These are phyloP conservation scores for Butastur rufipennis DNA, from an alignment of 2,113 vertebrate genomes.

Conservation along the genomic window DNA sequence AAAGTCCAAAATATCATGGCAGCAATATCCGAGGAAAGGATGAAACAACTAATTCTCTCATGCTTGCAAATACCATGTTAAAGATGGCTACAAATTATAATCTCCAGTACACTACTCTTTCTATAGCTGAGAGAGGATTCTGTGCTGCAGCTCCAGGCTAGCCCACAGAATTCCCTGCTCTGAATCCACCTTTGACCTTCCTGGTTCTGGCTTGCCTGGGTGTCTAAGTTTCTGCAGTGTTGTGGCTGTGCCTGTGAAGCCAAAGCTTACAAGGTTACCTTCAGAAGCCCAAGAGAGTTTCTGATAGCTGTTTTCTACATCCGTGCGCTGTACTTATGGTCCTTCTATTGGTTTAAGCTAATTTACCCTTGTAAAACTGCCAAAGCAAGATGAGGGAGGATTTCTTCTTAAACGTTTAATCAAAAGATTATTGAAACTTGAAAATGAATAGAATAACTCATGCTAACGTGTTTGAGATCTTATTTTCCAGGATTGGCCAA, in stretches of 20 bases:
- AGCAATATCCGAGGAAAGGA: neutral
- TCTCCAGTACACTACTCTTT: neutral
- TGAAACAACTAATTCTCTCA: neutral
- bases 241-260: neutral
- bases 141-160: neutral
- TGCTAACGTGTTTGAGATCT: neutral
- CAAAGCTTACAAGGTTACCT: neutral
- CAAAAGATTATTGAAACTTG: neutral
- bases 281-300: neutral
- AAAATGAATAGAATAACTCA: neutral
- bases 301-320: neutral
- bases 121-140: neutral
- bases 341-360: neutral
- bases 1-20: neutral
- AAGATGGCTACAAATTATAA: neutral
- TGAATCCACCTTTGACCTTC: neutral
- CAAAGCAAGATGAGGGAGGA: neutral
- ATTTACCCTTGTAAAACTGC: neutral
- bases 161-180: neutral
- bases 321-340: fast-evolving
- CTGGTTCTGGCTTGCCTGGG: neutral
- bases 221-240: neutral
- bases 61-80: neutral
- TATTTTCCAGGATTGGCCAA: neutral
- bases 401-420: neutral